Evolutionary conservation across 2,113 vertebrate species (phyloP), one percentile per base, ranked within the genome.

Genomic region (Mola mola): DNA sequence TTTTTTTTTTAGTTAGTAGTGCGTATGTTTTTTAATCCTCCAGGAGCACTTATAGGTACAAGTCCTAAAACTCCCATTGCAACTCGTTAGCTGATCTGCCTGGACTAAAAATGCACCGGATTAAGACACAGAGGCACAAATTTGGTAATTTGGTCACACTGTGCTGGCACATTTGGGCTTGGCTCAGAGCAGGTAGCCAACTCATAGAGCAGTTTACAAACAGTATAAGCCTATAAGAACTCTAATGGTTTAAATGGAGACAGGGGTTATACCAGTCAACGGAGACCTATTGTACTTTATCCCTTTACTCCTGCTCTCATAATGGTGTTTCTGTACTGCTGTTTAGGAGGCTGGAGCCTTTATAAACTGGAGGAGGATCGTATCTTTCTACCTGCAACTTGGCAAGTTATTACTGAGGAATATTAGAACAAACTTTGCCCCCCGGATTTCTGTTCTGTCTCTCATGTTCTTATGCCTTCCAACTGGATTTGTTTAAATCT

Each of bases 61-160:
- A 61, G 43, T 79, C 69, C 53, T 81, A 38, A 1, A 9, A 33
- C 63, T 58, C 13, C n/a, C 79, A 83, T 74, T 87, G 67, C 77
- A 76, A 82, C 84, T 85, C 46, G 83, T 89, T 86, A 83, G 78
- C 69, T 6, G 65, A 52, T 59, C 77, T 43, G 72, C 59, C 53
- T 24, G 43, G 63, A 34, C 49, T 57, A 6, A 49, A 25, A 51
- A 40, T 53, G 34, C 10, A 17, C 56, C n/a, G 36, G 46, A 72
- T 31, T 22, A 38, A 11, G 36, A 61, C 50, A 5, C 37, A 28
- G 36, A 40, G 42, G 36, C 44, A 41, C 29, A 40, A 25, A 43
- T 21, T 55, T 60, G 57, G 51, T 25, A 37, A 57, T 15, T 51
- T 10, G 3, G 28, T 59, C 24, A 17, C 55, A 21, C 12, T n/a